Base-by-base conservation (phyloP, 2,113 vertebrate species). In the Xiphophorus couchianus region DNA sequence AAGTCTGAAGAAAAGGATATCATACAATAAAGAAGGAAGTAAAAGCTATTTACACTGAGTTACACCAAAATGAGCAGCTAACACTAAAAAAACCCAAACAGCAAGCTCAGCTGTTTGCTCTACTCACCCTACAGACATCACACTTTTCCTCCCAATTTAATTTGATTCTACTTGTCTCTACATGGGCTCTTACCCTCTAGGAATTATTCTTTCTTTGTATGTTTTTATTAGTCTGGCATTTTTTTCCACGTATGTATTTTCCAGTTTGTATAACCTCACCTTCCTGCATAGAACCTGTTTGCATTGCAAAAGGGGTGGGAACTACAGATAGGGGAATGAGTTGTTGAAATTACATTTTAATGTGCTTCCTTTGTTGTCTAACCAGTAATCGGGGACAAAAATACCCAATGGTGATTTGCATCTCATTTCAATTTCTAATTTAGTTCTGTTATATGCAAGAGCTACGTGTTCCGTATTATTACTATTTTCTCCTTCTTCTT, bases 391-490 rank as follows among this genome's bases (percentile, higher is more conserved):
- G 73, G 92, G 91, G 91, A 91, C 11, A 37, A 58, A 91, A 93
- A 93, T 92, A 91, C 91, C 93, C 92, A 28, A 82, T 82, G 89
- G 91, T 93, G 81, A 94, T 95, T 95, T 93, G 90, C 93, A 95
- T 94, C 92, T 93, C 81, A 94, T 95, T 94, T 94, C 86, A 93
- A 94, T 93, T 94, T 95, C 84, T 91, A 93, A 94, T 94, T 88
- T 35, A 68, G 76, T 84, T 89, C 86, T 70, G 73, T 84, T 91
- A 93, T 90, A 93, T 88, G 81, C 86, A 78, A 69, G 89, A 86
- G 87, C 89, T 77, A 73, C 69, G 86, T 68, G 74, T 88, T 91
- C 91, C 84, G 78, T 87, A 67, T 84, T 73, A 82, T 84, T 84
- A 78, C 77, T 80, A 70, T 87, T 91, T 81, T 80, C 68, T 70